A percentile compares a stretch with the other conserved stretches of the same genome.
Conservation (phyloP, 2,888 invertebrate species). For the Lithophane leautieri region DNA sequence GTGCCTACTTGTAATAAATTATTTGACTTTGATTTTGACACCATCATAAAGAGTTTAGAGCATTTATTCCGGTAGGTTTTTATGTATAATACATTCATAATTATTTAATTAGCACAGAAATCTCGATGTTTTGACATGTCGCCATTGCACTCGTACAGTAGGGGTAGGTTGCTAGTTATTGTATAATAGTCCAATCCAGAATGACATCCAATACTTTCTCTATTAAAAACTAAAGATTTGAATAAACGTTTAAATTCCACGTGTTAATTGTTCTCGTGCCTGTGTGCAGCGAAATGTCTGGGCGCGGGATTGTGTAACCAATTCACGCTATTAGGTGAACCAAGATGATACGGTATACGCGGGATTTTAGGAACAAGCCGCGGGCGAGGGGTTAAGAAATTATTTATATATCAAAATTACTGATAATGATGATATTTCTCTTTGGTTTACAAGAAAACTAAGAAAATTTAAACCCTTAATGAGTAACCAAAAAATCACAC, state of each 20-base stretch:
- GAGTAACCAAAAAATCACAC: no score
- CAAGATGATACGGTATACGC: conserved; percentile 43
- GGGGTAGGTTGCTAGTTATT: no score
- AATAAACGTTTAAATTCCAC: conserved; percentile 52
- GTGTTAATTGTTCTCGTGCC: conserved; percentile 69
- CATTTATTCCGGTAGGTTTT: no score
- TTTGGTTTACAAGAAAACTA: background rate
- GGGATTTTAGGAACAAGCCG: background rate
- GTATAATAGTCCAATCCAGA: background rate
- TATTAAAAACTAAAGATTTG: conserved; percentile 16
- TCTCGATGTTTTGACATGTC: no score
- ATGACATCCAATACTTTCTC: conserved; percentile 16
- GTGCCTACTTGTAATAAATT: no score
- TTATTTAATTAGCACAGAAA: no score
- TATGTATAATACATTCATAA: no score
- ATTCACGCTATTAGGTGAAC: conserved; percentile 65
- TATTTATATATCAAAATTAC: background rate
- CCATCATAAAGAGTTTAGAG: no score
- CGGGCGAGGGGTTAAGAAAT: background rate
- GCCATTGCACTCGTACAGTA: no score
- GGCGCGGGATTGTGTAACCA: conserved; percentile 64
- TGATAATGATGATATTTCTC: background rate
- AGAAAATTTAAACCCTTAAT: no score
- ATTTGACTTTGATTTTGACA: no score
- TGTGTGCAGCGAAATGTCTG: conserved; percentile 58